Evolutionary conservation across 2,113 vertebrate species (phyloP), one percentile per base, ranked within the genome.

Genomic region (Notiomystis cincta): DNA sequence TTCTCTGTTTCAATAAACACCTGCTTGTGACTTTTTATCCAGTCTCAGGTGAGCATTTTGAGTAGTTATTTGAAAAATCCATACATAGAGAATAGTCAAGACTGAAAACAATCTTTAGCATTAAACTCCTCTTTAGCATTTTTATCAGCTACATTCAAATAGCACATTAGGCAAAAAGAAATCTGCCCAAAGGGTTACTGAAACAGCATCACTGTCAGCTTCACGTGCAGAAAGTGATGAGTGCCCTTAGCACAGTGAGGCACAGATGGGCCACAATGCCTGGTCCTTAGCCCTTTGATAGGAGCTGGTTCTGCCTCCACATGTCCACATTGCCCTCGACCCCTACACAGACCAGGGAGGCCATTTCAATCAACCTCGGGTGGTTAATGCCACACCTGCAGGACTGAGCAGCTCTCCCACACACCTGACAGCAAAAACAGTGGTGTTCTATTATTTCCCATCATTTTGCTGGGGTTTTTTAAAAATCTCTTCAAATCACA

Each of bases 361-460:
- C 27, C 35, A 56, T 35, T 73, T 57, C 61, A 54, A 48, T 70
- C 77, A 40, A 33, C 8, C 6, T 14, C 24, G 13, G 13, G 27
- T 28, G 25, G 30, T 57, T 57, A 66, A 44, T 70, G 38, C 33
- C 42, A n/a, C 48, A 37, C 8, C 60, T 66, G 64, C 54, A 77
- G 65, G 37, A 57, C 65, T 18, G 10, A 35, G 27, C 8, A 5
- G 7, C 27, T 60, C 47, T 61, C 38, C 78, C 56, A 31, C 19
- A 4, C 0, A 2, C 1, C 1, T 7, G 2, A 16, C 28, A 45
- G 47, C 35, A 81, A 45, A 28, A 44, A 47, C 1, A 64, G 11
- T 9, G 33, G 3, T 45, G 42, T 53, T 72, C 37, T n/a, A 30
- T n/a, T 20, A 38, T 38, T 77, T 81, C 42, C 27, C 33, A 47